Base-by-base conservation (phyloP, 2,888 invertebrate genomes). In the Athalia rosae region DNA sequence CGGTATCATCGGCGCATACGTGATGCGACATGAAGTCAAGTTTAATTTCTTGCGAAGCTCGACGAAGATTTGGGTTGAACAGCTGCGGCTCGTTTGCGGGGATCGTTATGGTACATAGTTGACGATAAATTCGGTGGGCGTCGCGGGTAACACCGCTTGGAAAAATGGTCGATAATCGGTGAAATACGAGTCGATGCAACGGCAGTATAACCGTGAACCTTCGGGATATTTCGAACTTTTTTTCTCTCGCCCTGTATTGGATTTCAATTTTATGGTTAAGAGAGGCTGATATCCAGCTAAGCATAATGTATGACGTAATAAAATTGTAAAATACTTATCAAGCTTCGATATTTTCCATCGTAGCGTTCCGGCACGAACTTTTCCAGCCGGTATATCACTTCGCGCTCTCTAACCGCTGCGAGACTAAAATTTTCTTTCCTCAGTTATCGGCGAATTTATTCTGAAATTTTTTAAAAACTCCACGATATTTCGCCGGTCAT, bases 221-320 rank as follows among this genome's bases (percentile, higher is more conserved):
- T 81, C 83, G 71, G 78, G 79, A 80, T 81, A 77, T 76, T 79
- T 77, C 74, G 43, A 78, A 69, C 64, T 67, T 77, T 78, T 71
- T 77, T 69, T 69, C 78, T 66, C 64, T 80, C 56, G 81, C 76
- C 66, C 79, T 77, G 82, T 83, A 84, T 84, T 83, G 84, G 84
- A 84, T 85, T 84, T 83, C 84, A 84, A 84, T 85, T 85, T 84
- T 84, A 84, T 81, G 83, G 83, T 82, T 81, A 82, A 82, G 80
- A 81, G 81, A 78, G 83, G 81, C 83, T 84, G 83, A 83, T 84
- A 84, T 81, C 81, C 78, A 82, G 81, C 83, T 83, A 83, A 84
- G 84, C 83, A 82, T 80, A 84, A 85, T 80, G 81, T 84, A 85
- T 83, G 80, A 79, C 83, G 81, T 82, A 81, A 85, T 84, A 84